These are phyloP conservation scores for Pristionchus exspectatus DNA, from an alignment of 2,888 invertebrate genomes.

Conservation along the genomic window DNA sequence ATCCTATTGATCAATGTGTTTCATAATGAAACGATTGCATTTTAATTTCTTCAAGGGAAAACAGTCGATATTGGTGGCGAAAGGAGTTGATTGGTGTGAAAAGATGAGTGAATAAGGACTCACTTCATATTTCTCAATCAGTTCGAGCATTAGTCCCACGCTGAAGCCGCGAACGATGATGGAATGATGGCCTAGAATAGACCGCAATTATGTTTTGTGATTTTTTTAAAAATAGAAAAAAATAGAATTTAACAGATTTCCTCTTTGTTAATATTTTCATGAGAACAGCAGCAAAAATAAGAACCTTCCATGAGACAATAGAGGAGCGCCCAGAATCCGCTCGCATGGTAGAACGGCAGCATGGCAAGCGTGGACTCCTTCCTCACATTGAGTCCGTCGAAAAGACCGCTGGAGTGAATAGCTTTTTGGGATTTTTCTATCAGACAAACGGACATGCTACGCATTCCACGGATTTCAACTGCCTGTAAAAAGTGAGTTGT, in stretches of 20 bases:
- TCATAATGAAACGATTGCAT: too few relatives aligned
- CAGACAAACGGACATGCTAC: too few relatives aligned
- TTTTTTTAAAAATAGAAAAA: too few relatives aligned
- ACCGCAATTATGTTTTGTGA: neutral
- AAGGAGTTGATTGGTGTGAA: too few relatives aligned
- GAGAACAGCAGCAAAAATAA: neutral
- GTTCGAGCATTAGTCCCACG: slow-evolving; percentile 68
- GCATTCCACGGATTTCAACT: too few relatives aligned
- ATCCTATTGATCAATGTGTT: too few relatives aligned
- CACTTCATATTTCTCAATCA: slow-evolving; percentile 72
- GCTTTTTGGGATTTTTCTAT: too few relatives aligned
- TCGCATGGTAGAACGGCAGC: slow-evolving; percentile 74
- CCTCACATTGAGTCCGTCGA: slow-evolving; percentile 59
- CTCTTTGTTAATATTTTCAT: neutral
- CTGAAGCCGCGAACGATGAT: slow-evolving; percentile 71
- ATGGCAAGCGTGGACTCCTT: slow-evolving; percentile 69
- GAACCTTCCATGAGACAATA: slow-evolving; percentile 71
- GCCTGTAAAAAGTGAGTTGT: too few relatives aligned
- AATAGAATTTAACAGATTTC: too few relatives aligned
- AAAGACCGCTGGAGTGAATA: slow-evolving; percentile 63
- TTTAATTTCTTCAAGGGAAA: too few relatives aligned
- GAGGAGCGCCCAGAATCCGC: slow-evolving; percentile 75
- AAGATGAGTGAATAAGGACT: too few relatives aligned
- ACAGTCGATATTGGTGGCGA: too few relatives aligned
- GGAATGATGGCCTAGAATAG: slow-evolving; percentile 61